phyloP scores from a whole-genome alignment of 2,113 vertebrate genomes.

The Phalacrocorax aristotelis region DNA sequence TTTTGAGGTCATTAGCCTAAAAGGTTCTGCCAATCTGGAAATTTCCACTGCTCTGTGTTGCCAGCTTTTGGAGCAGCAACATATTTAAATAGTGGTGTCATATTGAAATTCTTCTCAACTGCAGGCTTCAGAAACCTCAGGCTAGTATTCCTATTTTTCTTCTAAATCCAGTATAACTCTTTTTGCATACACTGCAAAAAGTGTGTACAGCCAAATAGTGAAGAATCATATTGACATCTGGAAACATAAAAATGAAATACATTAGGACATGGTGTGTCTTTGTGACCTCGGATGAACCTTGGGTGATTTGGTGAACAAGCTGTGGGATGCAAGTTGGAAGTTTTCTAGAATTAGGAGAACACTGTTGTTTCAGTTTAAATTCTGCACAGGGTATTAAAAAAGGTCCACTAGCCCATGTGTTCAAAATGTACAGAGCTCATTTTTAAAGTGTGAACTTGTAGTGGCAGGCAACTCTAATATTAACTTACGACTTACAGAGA shows the following conservation, averaged over 20 bases:
- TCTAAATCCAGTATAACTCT: background rate
- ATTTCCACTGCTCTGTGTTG: background rate
- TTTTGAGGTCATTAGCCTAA: background rate
- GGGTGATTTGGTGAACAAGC: background rate
- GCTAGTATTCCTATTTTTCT: background rate
- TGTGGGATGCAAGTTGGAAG: background rate
- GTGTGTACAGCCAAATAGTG: background rate
- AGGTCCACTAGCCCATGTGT: background rate
- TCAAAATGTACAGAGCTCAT: background rate
- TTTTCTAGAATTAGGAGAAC: background rate
- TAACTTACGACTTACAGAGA: background rate
- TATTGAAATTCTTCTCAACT: background rate
- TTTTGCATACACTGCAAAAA: background rate
- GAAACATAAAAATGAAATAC: background rate
- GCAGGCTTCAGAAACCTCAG: background rate
- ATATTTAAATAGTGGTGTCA: background rate
- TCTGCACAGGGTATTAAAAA: background rate
- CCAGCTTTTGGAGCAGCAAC: background rate
- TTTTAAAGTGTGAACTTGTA: background rate
- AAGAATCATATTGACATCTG: background rate
- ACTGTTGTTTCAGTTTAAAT: background rate
- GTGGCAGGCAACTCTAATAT: background rate
- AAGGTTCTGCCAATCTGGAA: background rate
- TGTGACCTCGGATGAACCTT: background rate
- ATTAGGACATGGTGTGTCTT: background rate